Evolutionary conservation across 2,113 vertebrate species (phyloP), one percentile per base, ranked within the genome.

Genomic region (Perognathus longimembris): DNA sequence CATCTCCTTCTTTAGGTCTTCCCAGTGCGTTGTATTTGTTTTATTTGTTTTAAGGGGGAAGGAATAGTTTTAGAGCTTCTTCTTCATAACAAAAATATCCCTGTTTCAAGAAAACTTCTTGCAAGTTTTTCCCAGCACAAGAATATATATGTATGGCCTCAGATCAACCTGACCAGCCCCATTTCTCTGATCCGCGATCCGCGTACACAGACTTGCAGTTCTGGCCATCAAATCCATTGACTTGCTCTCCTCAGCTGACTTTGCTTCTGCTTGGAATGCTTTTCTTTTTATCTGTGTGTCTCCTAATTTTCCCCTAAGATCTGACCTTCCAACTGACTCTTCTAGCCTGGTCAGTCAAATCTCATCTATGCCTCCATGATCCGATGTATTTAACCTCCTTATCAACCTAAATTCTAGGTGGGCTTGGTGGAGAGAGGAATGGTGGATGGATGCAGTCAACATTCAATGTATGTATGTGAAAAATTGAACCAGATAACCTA

Each of bases 201-300:
- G 26, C 7, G 75, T 71, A 71, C 10, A 8, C 7, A 32, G 32
- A 61, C 40, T 75, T 36, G 28, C 30, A 6, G 3, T 12, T 11
- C 15, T 1, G 2, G 15, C 6, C 34, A 5, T 40, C 28, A 26
- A 32, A 36, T 21, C 50, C 14, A 21, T 34, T 0, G 0, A 0
- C 74, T 63, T 10, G 7, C 18, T 59, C 50, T 61, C 28, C 24
- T 2, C 26, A 42, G 18, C 4, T 2, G 18, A 61, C 26, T 71
- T 75, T 1, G 9, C 7, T 18, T 74, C 54, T 40, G 8, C 14
- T 54, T 86, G 22, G 8, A 67, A 18, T 0, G 4, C 6, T 70
- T 26, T 9, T 28, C 2, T 7, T 40, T 45, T 38, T 45, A 6
- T 69, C 61, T 40, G 10, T 9, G 59, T 17, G 14, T 32, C 18